Evolutionary conservation across 2,888 invertebrate genomes (phyloP).

Genomic region (Nipponacmea schrenckii): DNA sequence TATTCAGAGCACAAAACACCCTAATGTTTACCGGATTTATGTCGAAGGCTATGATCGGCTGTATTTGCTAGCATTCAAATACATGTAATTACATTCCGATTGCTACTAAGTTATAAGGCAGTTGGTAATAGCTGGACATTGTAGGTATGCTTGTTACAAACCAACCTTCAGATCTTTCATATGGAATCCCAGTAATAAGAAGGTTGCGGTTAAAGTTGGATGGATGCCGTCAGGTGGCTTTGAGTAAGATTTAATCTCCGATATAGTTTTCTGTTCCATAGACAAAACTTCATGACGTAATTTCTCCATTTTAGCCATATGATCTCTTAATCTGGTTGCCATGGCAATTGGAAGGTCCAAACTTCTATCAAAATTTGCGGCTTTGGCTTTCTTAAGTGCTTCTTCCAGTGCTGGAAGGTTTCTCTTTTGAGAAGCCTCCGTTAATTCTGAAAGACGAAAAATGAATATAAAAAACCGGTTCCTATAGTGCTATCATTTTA

Average conservation of each 20-base stretch:
- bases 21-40: no score
- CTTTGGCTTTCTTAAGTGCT: conserved; percentile 49
- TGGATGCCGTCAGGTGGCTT: conserved; percentile 60
- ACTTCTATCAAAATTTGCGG: conserved; percentile 49
- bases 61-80: no score
- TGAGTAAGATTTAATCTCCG: conserved; percentile 61
- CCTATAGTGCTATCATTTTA: no score
- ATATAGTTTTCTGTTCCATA: conserved; percentile 60
- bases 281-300: conserved; percentile 57
- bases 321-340: conserved; percentile 47
- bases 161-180: conserved; percentile 54
- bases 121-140: no score
- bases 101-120: no score
- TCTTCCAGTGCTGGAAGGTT: conserved; percentile 43
- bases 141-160: no score
- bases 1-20: no score
- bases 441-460: conserved; percentile 41
- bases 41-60: no score
- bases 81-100: no score
- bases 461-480: not conserved
- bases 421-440: conserved; percentile 49
- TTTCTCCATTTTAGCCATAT: conserved; percentile 51
- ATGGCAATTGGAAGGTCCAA: conserved; percentile 56
- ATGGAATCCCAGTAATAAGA: conserved; percentile 55
- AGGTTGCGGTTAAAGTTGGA: conserved; percentile 57